phyloP scores from a whole-genome alignment of 2,113 vertebrate species.

The Leptocoma aspasia region DNA sequence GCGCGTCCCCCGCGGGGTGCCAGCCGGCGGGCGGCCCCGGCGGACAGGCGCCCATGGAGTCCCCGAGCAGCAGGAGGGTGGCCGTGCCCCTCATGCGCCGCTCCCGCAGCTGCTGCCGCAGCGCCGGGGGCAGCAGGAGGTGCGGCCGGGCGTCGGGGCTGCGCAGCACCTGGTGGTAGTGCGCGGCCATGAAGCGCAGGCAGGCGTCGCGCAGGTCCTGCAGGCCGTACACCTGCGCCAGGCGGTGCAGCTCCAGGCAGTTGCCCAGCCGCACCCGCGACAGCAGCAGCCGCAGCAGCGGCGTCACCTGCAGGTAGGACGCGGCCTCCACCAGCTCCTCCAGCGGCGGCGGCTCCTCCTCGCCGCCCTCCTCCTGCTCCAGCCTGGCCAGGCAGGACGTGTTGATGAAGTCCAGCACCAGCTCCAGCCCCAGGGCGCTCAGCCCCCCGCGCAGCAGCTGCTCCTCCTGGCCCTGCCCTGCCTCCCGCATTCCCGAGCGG shows the following conservation, averaged over 20 bases:
- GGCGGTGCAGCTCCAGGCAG: conserved; percentile 86
- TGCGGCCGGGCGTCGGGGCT: conserved; percentile 71
- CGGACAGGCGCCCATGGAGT: conserved; percentile 76
- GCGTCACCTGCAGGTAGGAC: conserved; percentile 90
- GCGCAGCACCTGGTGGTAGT: conserved; percentile 87
- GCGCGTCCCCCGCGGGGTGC: conserved; percentile 73
- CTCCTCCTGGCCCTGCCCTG: conserved; percentile 78
- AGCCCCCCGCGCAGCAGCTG: conserved; percentile 91
- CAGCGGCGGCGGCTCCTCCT: conserved; percentile 69
- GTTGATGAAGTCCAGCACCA: conserved; percentile 91
- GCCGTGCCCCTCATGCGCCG: conserved; percentile 85
- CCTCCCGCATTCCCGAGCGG: conserved; percentile 93
- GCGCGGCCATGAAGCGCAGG: conserved; percentile 83
- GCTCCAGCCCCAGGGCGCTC: conserved; percentile 86
- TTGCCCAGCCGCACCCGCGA: conserved; percentile 85
- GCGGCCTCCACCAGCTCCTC: conserved; percentile 90
- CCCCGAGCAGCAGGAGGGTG: conserved; percentile 84
- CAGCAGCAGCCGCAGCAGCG: conserved; percentile 84
- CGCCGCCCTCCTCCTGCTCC: conserved; percentile 47
- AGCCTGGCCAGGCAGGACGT: conserved; percentile 64
- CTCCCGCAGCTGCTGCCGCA: conserved; percentile 79
- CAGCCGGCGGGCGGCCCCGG: not conserved
- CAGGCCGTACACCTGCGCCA: conserved; percentile 89
- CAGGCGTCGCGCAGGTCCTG: conserved; percentile 83
- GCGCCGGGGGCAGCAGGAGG: conserved; percentile 68